Evolutionary conservation across 2,888 invertebrate species (phyloP).

Genomic region (Tinea pellionella): DNA sequence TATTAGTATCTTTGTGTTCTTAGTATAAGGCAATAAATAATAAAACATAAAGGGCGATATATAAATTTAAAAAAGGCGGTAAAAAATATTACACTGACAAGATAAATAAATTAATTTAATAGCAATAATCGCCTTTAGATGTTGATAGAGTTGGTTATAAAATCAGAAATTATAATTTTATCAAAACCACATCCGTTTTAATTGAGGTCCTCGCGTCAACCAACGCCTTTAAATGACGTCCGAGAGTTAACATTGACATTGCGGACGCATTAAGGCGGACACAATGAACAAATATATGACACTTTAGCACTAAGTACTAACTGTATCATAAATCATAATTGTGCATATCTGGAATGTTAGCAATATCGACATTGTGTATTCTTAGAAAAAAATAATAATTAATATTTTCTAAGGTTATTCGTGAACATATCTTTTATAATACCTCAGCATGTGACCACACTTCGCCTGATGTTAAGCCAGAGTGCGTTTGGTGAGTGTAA

Average conservation of each 20-base stretch:
- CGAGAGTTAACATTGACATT: slow-evolving; percentile 11
- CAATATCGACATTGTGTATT: neutral
- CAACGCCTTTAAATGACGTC: slow-evolving; percentile 21
- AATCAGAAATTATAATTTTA: slow-evolving; percentile 50
- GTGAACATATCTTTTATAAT: too few relatives aligned
- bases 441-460: too few relatives aligned
- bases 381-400: neutral
- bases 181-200: slow-evolving; percentile 50
- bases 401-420: too few relatives aligned
- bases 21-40: neutral
- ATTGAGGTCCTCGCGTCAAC: slow-evolving; percentile 30
- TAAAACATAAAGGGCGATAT: neutral
- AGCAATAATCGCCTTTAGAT: neutral
- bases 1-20: too few relatives aligned
- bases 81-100: neutral
- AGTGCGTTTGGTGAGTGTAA: too few relatives aligned
- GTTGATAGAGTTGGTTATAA: slow-evolving; percentile 17
- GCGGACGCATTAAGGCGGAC: slow-evolving; percentile 11
- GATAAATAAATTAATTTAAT: neutral
- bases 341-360: neutral
- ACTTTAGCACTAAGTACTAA: slow-evolving; percentile 6
- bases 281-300: slow-evolving; percentile 9
- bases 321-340: neutral
- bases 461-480: too few relatives aligned
- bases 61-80: too few relatives aligned